These are phyloP conservation scores for Lethrus apterus DNA, from an alignment of 1,140 invertebrate genomes.

Conservation along the genomic window DNA sequence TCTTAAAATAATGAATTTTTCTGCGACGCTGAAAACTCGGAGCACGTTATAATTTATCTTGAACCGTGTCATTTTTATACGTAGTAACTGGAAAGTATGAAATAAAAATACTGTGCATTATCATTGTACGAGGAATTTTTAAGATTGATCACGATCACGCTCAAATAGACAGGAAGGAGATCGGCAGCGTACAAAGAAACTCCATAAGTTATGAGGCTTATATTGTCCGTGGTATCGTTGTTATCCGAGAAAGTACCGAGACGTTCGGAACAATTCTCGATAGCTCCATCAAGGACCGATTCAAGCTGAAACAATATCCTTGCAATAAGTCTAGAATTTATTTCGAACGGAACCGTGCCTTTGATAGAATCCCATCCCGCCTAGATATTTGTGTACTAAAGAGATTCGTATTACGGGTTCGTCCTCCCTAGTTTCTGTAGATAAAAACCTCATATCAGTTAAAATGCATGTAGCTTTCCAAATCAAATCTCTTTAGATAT, in stretches of 20 bases:
- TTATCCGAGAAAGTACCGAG: slow-evolving; percentile 2
- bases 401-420: slow-evolving; percentile 25
- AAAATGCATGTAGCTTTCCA: slow-evolving; percentile 19
- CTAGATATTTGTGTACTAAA: slow-evolving; percentile 23
- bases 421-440: slow-evolving; percentile 17
- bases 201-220: slow-evolving; percentile 15
- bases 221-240: slow-evolving; percentile 11
- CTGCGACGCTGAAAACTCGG: too few relatives aligned
- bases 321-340: slow-evolving; percentile 30
- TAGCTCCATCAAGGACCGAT: slow-evolving; percentile 26
- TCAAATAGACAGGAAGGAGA: too few relatives aligned
- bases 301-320: slow-evolving; percentile 28
- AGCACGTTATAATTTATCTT: too few relatives aligned
- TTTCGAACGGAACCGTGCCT: slow-evolving; percentile 26
- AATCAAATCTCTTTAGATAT: slow-evolving; percentile 20
- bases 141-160: too few relatives aligned
- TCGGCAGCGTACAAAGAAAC: too few relatives aligned
- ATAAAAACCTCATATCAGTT: slow-evolving; percentile 25
- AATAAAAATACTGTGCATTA: too few relatives aligned
- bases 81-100: too few relatives aligned
- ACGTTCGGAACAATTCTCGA: slow-evolving; percentile 12
- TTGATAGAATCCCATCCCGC: slow-evolving; percentile 24
- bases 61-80: too few relatives aligned
- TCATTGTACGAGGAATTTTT: too few relatives aligned
- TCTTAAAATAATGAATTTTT: too few relatives aligned